phyloP scores from a whole-genome alignment of 2,797 vertebrate species.

The Meriones psammophilus region DNA sequence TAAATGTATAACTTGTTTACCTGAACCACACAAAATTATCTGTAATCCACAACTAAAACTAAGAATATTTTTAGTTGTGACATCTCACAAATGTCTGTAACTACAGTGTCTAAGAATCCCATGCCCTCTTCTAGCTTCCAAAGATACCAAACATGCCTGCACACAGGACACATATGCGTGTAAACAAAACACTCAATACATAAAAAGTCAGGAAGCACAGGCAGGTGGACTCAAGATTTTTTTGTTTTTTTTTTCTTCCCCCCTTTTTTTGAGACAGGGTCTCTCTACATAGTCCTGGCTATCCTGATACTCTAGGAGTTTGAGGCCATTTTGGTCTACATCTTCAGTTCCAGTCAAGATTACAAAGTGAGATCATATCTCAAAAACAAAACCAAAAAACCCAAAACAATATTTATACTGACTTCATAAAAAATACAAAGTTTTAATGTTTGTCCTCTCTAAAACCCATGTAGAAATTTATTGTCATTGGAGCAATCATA shows the following conservation, averaged over 20 bases:
- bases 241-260: no score
- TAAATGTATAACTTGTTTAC: not conserved
- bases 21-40: not conserved
- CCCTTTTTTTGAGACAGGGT: not conserved
- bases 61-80: not conserved
- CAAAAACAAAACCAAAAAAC: not conserved
- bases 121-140: not conserved
- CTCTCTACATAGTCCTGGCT: not conserved
- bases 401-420: not conserved
- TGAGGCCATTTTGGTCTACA: not conserved
- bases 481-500: not conserved
- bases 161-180: not conserved
- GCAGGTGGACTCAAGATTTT: not conserved
- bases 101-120: not conserved
- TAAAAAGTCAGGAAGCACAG: not conserved
- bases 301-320: not conserved
- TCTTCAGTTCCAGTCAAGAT: not conserved
- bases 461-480: not conserved
- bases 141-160: not conserved
- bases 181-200: not conserved
- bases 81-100: not conserved
- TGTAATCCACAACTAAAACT: not conserved
- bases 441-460: not conserved
- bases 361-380: not conserved
- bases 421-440: not conserved